phyloP scores from a whole-genome alignment of 1,140 invertebrate species.

The Druon quercuslanigerum region DNA sequence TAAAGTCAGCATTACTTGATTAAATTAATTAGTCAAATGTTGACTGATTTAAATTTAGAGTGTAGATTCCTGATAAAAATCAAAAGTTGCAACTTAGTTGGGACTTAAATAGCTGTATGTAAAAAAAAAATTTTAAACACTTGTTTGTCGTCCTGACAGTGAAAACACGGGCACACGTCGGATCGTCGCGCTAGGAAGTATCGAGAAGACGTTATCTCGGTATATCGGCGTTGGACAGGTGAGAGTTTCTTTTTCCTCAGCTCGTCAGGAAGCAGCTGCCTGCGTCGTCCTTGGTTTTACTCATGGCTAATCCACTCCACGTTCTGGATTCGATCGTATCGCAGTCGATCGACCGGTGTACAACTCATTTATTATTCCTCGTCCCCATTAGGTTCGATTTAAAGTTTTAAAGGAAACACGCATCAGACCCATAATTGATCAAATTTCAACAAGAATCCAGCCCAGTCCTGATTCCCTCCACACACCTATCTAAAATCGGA shows the following conservation, averaged over 20 bases:
- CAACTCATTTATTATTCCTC: conserved; percentile 21
- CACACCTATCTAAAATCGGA: neutral
- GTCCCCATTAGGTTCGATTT: conserved; percentile 7
- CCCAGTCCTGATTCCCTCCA: too few relatives aligned
- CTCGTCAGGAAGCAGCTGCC: conserved; percentile 28
- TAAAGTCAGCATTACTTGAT: too few relatives aligned
- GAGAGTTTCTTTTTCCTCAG: conserved; percentile 20
- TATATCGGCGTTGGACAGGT: conserved; percentile 20
- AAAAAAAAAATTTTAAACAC: neutral
- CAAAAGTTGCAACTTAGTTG: neutral
- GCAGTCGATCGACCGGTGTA: neutral
- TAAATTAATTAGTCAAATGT: too few relatives aligned
- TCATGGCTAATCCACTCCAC: conserved; percentile 7
- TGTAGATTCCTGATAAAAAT: neutral
- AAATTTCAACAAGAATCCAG: too few relatives aligned
- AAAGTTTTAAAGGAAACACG: conserved; percentile 4
- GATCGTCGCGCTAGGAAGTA: conserved; percentile 26
- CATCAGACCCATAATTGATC: too few relatives aligned
- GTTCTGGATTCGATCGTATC: conserved; percentile 25
- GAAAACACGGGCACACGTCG: conserved; percentile 5
- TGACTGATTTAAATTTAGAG: too few relatives aligned
- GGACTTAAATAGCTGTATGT: neutral
- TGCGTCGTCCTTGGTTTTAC: conserved; percentile 19
- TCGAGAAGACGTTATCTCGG: conserved; percentile 18
- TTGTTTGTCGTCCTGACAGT: conserved; percentile 2